Percentiles rank a stretch among this genome's conserved stretches.
phyloP scores from a whole-genome alignment of 2,888 invertebrate species.

The Gerris lacustris region DNA sequence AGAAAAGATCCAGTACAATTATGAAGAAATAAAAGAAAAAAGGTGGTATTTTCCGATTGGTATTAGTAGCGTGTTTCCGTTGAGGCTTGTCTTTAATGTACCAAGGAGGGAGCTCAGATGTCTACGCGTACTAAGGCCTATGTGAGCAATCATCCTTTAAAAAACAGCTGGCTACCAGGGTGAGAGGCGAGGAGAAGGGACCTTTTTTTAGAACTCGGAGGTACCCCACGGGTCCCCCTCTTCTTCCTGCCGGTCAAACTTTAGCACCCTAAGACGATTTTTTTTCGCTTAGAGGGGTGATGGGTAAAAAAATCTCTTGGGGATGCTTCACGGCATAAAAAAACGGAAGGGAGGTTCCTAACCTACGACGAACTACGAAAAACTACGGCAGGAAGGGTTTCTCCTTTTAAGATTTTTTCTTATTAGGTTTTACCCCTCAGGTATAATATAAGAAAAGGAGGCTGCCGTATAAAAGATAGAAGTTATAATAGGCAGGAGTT shows the following conservation, averaged over 20 bases:
- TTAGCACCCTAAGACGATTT: background rate
- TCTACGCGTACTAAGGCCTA: background rate
- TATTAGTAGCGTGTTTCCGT: conserved; percentile 3
- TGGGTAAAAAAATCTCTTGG: background rate
- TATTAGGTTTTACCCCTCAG: background rate
- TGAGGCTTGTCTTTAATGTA: background rate
- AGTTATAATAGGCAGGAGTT: background rate
- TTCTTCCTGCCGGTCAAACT: background rate
- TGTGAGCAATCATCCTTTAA: conserved; percentile 20
- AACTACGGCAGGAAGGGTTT: background rate
- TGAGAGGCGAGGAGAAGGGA: background rate
- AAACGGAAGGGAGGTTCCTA: background rate
- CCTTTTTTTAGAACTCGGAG: background rate
- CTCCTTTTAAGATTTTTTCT: background rate
- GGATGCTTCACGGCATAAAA: background rate
- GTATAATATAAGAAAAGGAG: background rate
- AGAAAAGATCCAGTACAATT: too few relatives aligned
- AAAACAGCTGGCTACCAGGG: conserved; percentile 27
- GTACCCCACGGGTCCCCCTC: background rate
- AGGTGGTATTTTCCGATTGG: background rate
- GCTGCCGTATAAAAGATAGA: background rate
- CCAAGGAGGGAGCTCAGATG: background rate
- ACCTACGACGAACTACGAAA: too few relatives aligned
- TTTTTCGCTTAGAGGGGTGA: background rate
- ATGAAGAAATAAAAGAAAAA: background rate